Evolutionary conservation across 2,888 invertebrate species (phyloP).

Genomic region (Tetheella fluctuosa): DNA sequence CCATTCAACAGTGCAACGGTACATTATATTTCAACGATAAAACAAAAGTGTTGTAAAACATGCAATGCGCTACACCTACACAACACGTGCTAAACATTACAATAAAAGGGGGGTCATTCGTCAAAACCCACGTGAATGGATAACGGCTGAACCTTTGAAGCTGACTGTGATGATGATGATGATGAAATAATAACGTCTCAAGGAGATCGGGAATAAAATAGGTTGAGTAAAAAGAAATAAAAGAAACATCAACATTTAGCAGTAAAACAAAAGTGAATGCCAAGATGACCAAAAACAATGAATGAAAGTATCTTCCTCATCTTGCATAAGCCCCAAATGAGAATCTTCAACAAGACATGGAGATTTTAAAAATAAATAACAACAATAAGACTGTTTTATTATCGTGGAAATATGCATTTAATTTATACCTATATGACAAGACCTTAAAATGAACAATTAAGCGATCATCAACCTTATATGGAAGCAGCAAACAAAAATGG

Average conservation of each 20-base stretch:
- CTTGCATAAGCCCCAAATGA: no score
- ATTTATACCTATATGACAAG: background rate
- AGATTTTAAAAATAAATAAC: no score
- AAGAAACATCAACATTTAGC: background rate
- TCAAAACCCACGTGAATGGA: conserved; percentile 30
- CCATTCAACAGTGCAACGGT: conserved; percentile 8
- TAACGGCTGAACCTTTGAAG: conserved; percentile 7
- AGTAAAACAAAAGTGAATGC: background rate
- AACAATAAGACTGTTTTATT: background rate
- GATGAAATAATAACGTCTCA: conserved; percentile 1
- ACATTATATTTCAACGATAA: conserved; percentile 16
- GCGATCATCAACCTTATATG: background rate
- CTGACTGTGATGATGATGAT: background rate
- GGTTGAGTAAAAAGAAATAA: background rate
- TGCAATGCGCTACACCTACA: conserved; percentile 28
- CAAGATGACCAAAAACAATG: background rate
- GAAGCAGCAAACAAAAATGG: background rate
- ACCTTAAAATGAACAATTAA: background rate
- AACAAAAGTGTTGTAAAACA: conserved; percentile 29
- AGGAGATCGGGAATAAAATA: background rate
- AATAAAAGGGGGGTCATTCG: conserved; percentile 26
- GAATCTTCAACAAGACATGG: no score
- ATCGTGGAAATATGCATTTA: background rate
- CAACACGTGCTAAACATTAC: conserved; percentile 21
- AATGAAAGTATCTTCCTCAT: background rate